A percentile compares a stretch with the other conserved stretches of the same genome.
These are phyloP conservation scores for Falco columbarius DNA, from an alignment of 2,797 vertebrate species.

Conservation along the genomic window DNA sequence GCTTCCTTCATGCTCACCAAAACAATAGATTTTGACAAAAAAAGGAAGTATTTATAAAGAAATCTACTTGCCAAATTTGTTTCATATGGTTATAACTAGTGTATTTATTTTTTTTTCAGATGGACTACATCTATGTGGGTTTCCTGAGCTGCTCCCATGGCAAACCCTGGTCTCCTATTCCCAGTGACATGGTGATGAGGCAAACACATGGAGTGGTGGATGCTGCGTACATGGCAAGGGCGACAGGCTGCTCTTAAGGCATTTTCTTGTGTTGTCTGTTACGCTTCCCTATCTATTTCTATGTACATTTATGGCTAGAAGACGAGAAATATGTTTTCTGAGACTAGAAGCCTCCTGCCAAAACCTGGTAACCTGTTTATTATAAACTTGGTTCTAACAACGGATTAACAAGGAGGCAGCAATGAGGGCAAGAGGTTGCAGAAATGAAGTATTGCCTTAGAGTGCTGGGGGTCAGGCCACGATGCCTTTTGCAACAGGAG, in stretches of 20 bases:
- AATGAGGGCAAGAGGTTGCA: conserved; percentile 26
- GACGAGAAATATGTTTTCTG: background rate
- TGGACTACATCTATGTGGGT: background rate
- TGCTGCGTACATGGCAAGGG: background rate
- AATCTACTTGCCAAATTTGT: background rate
- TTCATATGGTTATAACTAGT: background rate
- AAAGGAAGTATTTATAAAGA: background rate
- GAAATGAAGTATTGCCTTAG: background rate
- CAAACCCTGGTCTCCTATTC: background rate
- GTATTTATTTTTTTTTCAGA: background rate
- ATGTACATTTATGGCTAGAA: conserved; percentile 9
- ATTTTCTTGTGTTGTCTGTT: conserved; percentile 46
- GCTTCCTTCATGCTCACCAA: background rate
- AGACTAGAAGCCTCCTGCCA: background rate
- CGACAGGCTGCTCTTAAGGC: conserved; percentile 59
- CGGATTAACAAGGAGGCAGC: conserved; percentile 15
- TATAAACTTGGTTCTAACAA: background rate
- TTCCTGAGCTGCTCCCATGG: background rate
- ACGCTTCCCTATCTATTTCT: background rate
- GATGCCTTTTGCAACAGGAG: background rate
- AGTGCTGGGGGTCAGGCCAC: background rate
- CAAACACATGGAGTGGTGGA: background rate
- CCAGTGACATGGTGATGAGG: background rate
- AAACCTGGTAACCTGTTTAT: background rate
- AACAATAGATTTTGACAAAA: background rate